A percentile compares a stretch with the other conserved stretches of the same genome.
These are phyloP conservation scores for Martes flavigula DNA, from an alignment of 2,797 vertebrate species.

Conservation along the genomic window DNA sequence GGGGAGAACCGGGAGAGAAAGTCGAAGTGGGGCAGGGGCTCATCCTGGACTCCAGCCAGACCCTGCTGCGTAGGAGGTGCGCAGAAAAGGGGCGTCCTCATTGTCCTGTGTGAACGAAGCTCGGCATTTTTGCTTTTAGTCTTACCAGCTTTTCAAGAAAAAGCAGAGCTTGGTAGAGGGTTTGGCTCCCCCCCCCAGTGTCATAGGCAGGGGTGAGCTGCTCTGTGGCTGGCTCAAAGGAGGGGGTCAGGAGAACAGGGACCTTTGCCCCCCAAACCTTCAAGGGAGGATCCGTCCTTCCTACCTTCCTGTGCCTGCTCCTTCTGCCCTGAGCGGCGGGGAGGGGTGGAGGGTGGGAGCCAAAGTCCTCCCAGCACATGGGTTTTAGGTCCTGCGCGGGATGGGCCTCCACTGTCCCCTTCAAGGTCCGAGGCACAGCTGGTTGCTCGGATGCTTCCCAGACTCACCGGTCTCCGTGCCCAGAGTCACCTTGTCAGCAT, in stretches of 20 bases:
- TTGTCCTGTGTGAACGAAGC: background rate
- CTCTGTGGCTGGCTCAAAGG: background rate
- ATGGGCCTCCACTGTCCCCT: background rate
- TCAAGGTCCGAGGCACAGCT: background rate
- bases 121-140: background rate
- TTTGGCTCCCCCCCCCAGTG: background rate
- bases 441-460: background rate
- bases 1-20: background rate
- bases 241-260: background rate
- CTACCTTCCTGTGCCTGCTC: background rate
- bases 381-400: background rate
- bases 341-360: background rate
- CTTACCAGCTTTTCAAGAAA: background rate
- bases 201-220: background rate
- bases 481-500: background rate
- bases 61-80: background rate
- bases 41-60: background rate
- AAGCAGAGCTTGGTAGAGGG: background rate
- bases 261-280: background rate
- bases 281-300: background rate
- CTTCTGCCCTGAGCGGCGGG: background rate
- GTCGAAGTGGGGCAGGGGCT: background rate
- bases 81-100: background rate
- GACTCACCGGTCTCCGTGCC: rapidly evolving
- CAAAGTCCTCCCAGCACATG: rapidly evolving